Evolutionary conservation across 2,888 invertebrate genomes (phyloP), one percentile per base, ranked within the genome.

Genomic region (Caenorhabditis macrosperma): DNA sequence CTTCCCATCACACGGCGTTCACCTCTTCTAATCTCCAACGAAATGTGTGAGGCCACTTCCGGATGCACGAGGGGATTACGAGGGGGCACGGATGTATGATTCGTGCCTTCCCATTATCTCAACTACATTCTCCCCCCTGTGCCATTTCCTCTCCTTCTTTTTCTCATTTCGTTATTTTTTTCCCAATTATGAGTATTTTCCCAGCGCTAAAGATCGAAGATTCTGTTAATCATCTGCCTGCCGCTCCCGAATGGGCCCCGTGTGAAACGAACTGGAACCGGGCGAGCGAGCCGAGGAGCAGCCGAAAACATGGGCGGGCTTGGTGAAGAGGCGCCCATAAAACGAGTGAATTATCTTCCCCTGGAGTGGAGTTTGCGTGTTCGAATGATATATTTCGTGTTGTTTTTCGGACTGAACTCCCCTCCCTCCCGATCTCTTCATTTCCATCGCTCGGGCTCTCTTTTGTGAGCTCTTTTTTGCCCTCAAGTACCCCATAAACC

Each of bases 181-280:
- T 6, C 10, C 22, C 46, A 17, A 20, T 46, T 46, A 46, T 46
- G 46, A 46, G 20, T 22, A 5, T n/a, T 41, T 41, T 46, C 46
- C 20, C 20, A 12, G 46, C 7, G 41, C 41, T 20, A 20, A 20
- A 46, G 46, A 46, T 46, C 46, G 15, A 46, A 46, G 46, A 46
- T 46, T 17, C 46, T 46, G 15, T 10, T 38, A 38, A 38, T 38
- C 38, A 10, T 38, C 9, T 15, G 7, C 9, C 9, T 3, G 15
- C 12, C 38, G 15, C 12, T 15, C 38, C 15, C 38, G 15, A 38
- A 38, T 38, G 38, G 38, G 38, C 38, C n/a, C 33, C 9, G 22
- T 22, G 22, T 50, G 50, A 50, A 50, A 50, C 50, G 50, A 50
- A 26, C 50, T 50, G 50, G 50, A 50, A 50, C 50, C 50, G 38